Percentiles rank a stretch among this genome's conserved stretches.
Conservation (phyloP, 1,140 invertebrate species). For the Bombus confusus region DNA sequence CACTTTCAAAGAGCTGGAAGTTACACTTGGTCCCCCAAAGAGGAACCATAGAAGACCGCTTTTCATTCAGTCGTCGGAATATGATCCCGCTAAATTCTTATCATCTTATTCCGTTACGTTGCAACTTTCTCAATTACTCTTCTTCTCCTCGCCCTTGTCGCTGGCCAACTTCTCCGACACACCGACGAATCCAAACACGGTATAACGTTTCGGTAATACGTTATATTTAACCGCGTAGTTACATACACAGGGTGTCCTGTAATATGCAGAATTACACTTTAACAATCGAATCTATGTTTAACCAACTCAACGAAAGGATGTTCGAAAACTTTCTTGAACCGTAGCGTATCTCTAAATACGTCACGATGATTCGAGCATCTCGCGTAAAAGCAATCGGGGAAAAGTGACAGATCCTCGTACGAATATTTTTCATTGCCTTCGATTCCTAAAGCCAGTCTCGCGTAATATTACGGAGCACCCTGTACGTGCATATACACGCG, state of each 20-base stretch:
- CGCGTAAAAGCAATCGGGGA: too few species aligned
- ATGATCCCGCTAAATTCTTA: slow-evolving; percentile 3
- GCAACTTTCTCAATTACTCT: slow-evolving; percentile 20
- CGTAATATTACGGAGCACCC: not conserved
- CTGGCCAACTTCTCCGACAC: too few species aligned
- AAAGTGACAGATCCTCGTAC: not conserved
- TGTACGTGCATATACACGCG: not conserved
- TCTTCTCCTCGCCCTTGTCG: not conserved
- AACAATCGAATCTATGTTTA: not conserved
- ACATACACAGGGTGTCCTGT: too few species aligned
- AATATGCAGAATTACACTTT: too few species aligned
- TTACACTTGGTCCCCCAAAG: not conserved
- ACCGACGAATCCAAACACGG: not conserved
- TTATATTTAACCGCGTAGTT: not conserved
- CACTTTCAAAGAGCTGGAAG: not conserved
- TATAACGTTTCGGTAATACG: not conserved
- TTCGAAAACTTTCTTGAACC: too few species aligned
- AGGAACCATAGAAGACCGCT: not conserved
- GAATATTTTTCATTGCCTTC: not conserved
- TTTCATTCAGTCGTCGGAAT: not conserved
- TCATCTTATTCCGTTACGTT: not conserved
- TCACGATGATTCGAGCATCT: too few species aligned
- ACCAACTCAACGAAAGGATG: too few species aligned
- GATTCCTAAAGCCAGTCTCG: not conserved
- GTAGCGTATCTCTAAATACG: too few species aligned